Base-by-base conservation (phyloP, 2,888 invertebrate genomes). In the Artemia sp. region DNA sequence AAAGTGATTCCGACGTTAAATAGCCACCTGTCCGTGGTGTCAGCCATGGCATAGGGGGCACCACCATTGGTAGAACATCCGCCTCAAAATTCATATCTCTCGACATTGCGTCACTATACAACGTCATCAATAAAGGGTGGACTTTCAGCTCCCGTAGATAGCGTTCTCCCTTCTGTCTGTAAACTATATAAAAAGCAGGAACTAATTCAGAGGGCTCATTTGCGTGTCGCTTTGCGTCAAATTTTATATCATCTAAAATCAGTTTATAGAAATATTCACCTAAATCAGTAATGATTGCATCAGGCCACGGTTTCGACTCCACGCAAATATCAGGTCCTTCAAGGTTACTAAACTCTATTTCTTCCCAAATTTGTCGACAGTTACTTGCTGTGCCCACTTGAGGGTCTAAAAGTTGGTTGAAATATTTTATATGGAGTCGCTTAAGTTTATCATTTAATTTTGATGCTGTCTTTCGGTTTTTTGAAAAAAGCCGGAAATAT, bases 201-300 rank as follows among this genome's bases (percentile, higher is more conserved):
- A 89, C 77, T 72, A 83, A 78, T 78, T 67, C 52, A 8, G n/a
- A n/a, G 12, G 52, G 19, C 51, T 72, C 67, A 68, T 70, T 71
- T 8, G 66, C 67, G 70, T 67, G 64, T 70, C 52, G 51, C 51
- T 88, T 87, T 2, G 86, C 82, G 77, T 92, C 86, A 68, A 94
- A 84, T 80, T 91, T 90, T 9, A 92, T 81, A 76, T 92, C 90
- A 70, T 88, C 85, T 76, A 92, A 83, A 12, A 94, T 85, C 67
- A 94, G 89, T 74, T 89, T 87, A 77, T 90, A 92, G 0, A 95
- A 81, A 78, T 92, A 90, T 75, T 86, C 86, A 58, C 94, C 94
- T 68, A 94, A 81, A 66, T 82, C 83, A 68, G 79, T 78, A 11
- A 85, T 77, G 67, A 86, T 82, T 71, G 83, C 81, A 12, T 80